Evolutionary conservation across 2,113 vertebrate genomes (phyloP).

Genomic region (Zootoca vivipara): DNA sequence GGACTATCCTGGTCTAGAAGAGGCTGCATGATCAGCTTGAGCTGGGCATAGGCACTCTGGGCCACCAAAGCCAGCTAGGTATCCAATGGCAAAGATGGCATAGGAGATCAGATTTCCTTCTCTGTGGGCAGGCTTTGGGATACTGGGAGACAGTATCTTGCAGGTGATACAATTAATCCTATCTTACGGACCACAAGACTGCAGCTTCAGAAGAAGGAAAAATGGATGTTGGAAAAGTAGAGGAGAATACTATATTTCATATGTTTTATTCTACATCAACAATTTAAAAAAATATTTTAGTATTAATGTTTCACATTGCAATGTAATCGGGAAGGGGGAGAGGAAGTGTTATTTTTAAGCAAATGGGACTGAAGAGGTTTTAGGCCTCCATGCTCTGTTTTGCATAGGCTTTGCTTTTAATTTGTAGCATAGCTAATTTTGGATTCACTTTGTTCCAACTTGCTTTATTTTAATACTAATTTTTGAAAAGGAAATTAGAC

Average conservation of each 20-base stretch:
- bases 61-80: too few species aligned
- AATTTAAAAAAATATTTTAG: neutral
- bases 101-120: too few species aligned
- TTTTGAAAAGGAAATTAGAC: constrained; percentile 8
- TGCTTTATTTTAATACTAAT: neutral
- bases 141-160: too few species aligned
- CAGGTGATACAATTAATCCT: too few species aligned
- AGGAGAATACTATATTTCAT: constrained; percentile 25
- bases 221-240: neutral
- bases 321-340: constrained; percentile 8
- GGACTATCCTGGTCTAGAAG: too few species aligned
- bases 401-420: neutral
- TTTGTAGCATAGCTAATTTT: neutral
- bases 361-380: constrained; percentile 33
- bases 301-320: constrained; percentile 20
- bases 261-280: constrained; percentile 42
- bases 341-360: constrained; percentile 4
- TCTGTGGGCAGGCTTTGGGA: too few species aligned
- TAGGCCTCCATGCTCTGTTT: neutral
- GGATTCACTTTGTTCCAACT: neutral
- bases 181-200: neutral
- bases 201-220: neutral
- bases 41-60: too few species aligned
- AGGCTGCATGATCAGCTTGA: too few species aligned
- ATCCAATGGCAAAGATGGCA: too few species aligned